phyloP scores from a whole-genome alignment of 2,113 vertebrate species.

The Engraulis encrasicolus region DNA sequence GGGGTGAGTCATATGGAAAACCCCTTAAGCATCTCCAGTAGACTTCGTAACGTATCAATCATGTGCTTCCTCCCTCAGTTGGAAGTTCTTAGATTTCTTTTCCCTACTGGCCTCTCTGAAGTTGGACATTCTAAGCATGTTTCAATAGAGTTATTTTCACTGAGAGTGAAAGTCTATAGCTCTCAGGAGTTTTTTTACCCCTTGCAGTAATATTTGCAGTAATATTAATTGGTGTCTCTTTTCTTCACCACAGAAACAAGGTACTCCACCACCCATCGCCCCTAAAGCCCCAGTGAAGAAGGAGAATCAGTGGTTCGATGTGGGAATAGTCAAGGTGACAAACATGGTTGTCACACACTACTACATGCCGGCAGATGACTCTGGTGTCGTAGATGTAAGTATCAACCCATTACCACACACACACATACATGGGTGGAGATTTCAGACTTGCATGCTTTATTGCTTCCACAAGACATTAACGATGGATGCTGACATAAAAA shows the following conservation, averaged over 20 bases:
- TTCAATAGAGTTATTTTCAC: too few species aligned
- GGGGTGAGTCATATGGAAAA: slow-evolving; percentile 63
- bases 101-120: too few species aligned
- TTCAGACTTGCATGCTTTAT: not conserved
- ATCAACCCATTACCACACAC: not conserved
- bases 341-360: slow-evolving; percentile 82
- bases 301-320: slow-evolving; percentile 84
- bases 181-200: too few species aligned
- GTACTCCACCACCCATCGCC: slow-evolving; percentile 65
- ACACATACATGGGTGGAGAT: not conserved
- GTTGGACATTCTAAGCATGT: too few species aligned
- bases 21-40: not conserved
- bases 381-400: slow-evolving; percentile 57
- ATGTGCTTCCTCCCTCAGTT: not conserved
- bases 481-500: not conserved
- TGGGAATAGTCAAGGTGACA: slow-evolving; percentile 81
- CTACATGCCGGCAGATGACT: slow-evolving; percentile 76
- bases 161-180: too few species aligned
- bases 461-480: not conserved
- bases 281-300: slow-evolving; percentile 79
- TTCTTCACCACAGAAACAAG: slow-evolving; percentile 71
- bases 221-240: not conserved
- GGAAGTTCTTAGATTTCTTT: not conserved
- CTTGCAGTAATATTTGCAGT: too few species aligned
- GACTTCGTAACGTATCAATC: not conserved